Conservation (phyloP, 2,113 vertebrate genomes). For the Protomyctophum bolini region DNA sequence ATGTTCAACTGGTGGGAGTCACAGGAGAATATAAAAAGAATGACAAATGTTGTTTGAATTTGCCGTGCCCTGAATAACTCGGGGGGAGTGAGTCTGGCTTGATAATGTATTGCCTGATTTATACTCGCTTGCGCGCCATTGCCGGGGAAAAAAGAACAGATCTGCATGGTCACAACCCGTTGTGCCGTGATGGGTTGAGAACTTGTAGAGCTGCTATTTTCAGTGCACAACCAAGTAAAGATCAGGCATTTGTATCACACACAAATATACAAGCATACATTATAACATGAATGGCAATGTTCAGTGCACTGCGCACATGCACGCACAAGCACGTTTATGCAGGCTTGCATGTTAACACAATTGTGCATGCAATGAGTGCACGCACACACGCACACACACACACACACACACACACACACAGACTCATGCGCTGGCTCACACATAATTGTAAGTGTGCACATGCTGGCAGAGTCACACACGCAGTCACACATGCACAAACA, state of each 20-base stretch:
- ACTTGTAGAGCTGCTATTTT: no score
- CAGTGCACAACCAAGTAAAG: not conserved
- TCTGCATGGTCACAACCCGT: not conserved
- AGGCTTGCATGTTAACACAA: no score
- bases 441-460: not conserved
- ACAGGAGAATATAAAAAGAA: slow-evolving; percentile 13
- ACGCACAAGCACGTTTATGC: not conserved
- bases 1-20: slow-evolving; percentile 24
- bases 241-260: not conserved
- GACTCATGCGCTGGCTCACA: not conserved
- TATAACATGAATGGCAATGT: not conserved
- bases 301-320: not conserved
- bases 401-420: slow-evolving; percentile 17
- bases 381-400: slow-evolving; percentile 9
- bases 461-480: not conserved
- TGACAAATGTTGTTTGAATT: not conserved
- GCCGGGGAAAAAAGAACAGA: not conserved
- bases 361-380: no score
- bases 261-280: not conserved
- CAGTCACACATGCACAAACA: slow-evolving; percentile 26
- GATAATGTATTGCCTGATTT: no score
- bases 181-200: not conserved
- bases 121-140: no score
- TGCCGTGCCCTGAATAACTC: slow-evolving; percentile 46
- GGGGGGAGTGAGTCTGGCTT: slow-evolving; percentile 9